phyloP scores from a whole-genome alignment of 2,888 invertebrate genomes.

The Spodoptera littoralis region DNA sequence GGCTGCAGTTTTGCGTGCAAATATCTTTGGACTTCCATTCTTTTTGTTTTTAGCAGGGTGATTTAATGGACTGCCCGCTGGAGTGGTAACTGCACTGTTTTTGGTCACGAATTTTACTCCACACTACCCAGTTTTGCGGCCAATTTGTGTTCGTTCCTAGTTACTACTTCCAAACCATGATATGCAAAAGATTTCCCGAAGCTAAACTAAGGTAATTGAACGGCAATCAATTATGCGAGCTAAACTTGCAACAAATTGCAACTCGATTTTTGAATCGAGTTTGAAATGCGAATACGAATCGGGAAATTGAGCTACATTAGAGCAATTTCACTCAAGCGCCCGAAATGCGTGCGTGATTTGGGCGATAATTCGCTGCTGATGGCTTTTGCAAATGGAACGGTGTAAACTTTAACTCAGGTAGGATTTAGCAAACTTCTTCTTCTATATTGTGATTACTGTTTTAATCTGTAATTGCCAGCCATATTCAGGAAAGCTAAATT shows the following conservation, averaged over 20 bases:
- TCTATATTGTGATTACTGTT: no score
- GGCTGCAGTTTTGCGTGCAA: slow-evolving; percentile 21
- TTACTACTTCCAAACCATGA: slow-evolving; percentile 14
- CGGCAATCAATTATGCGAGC: slow-evolving; percentile 42
- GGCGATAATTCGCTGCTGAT: slow-evolving; percentile 35
- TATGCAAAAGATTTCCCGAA: slow-evolving; percentile 22
- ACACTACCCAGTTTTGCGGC: slow-evolving; percentile 2
- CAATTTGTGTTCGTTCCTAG: slow-evolving; percentile 16
- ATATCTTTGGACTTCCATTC: slow-evolving; percentile 32
- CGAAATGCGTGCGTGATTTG: slow-evolving; percentile 37
- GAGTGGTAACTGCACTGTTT: slow-evolving; percentile 24
- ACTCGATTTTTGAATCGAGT: slow-evolving; percentile 35
- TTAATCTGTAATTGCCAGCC: no score
- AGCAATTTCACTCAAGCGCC: slow-evolving; percentile 18
- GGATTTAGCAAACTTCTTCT: slow-evolving; percentile 17
- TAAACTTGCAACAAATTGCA: slow-evolving; percentile 33
- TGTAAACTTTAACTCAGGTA: slow-evolving; percentile 19
- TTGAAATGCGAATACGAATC: slow-evolving; percentile 19
- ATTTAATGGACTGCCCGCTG: slow-evolving; percentile 39
- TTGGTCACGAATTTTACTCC: slow-evolving; percentile 13
- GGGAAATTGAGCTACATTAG: slow-evolving; percentile 39
- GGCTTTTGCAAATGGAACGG: slow-evolving; percentile 36
- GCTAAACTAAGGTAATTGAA: slow-evolving; percentile 31
- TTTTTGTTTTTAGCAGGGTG: slow-evolving; percentile 20
- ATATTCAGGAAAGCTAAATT: no score